Base-by-base conservation (phyloP, 2,113 vertebrate genomes). In the Zootoca vivipara region DNA sequence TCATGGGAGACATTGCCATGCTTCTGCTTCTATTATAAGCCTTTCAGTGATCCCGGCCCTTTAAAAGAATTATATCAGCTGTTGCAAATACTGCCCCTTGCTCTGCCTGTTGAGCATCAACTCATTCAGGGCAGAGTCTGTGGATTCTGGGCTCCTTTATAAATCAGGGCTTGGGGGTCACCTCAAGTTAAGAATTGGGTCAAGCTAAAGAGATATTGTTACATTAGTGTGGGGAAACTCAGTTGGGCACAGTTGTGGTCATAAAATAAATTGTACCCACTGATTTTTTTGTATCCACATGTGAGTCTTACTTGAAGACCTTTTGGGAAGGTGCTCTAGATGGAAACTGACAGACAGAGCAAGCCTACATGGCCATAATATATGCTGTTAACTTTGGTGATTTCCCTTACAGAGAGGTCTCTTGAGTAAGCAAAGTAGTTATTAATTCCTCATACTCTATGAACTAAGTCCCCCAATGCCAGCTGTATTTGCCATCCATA, bases 51-150 rank as follows among this genome's bases (percentile, higher is more conserved):
- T 9, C 16, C 80, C 4, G 7, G 4, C 15, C 26, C 35, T 62
- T 82, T 28, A 6, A 18, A 52, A 52, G 12, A 52, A 69, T 42
- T 42, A 46, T 69, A 82, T 91, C 79, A 83, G 1, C 83, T 93
- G 52, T 82, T 22, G 46, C 67, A 85, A 22, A 58, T 75, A 18
- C 7, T 82, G 26, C 56, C 12, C 78, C 15, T 2, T 80, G 2
- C 0, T 91, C 90, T 90, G 22, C 38, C 1, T 83, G 87, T 75
- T 64, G 35, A 62, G 46, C 5, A 62, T 85, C 24, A 58, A 62
- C 33, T 15, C 83, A 15, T 62, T 62, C 38, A 13, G 78, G 64
- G 3, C 30, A 78, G 30, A 74, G 38, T 4, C 30, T 5, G 24
- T 52, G 15, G 35, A 86, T 67, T 46, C 35, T 46, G 24, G 40